A percentile compares a stretch with the other conserved stretches of the same genome.
Conservation (phyloP, 2,888 invertebrate species). For the Acronicta alni region DNA sequence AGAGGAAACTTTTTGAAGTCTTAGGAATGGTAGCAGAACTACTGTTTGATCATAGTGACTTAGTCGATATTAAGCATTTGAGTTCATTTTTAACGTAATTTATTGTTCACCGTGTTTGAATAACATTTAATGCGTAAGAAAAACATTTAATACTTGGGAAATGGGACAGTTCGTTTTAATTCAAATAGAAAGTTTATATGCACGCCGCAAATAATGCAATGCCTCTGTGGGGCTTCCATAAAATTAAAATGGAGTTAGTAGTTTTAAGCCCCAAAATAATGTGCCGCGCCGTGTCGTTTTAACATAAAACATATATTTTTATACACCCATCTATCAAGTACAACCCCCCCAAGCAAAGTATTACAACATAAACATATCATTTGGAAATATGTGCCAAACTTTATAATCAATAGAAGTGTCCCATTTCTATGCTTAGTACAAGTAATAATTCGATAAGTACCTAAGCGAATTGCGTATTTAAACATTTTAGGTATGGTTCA, state of each 20-base stretch:
- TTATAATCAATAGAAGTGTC: conserved; percentile 67
- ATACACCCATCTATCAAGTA: conserved; percentile 60
- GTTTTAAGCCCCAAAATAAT: conserved; percentile 19
- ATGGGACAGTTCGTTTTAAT: conserved; percentile 66
- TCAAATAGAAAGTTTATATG: conserved; percentile 46
- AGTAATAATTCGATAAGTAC: conserved; percentile 45
- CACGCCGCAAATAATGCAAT: conserved; percentile 38
- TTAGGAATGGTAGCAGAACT: conserved; percentile 71
- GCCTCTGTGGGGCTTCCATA: conserved; percentile 63
- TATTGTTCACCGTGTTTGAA: conserved; percentile 65
- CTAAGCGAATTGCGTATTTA: conserved; percentile 41
- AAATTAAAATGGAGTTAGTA: conserved; percentile 46
- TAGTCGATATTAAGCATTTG: conserved; percentile 73
- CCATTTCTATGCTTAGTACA: conserved; percentile 69
- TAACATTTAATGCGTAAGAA: conserved; percentile 58
- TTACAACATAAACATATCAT: conserved; percentile 73
- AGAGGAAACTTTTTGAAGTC: conserved; percentile 75
- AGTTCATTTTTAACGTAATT: conserved; percentile 67
- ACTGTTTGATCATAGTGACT: conserved; percentile 70
- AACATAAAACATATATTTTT: conserved; percentile 62
- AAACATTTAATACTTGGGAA: conserved; percentile 60
- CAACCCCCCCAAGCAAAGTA: conserved; percentile 50
- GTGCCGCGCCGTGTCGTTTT: conserved; percentile 21
- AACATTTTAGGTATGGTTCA: conserved; percentile 52
- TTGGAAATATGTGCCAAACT: conserved; percentile 78